These are phyloP conservation scores for Sylvicola cinctus DNA, from an alignment of 2,888 invertebrate genomes.

Conservation along the genomic window DNA sequence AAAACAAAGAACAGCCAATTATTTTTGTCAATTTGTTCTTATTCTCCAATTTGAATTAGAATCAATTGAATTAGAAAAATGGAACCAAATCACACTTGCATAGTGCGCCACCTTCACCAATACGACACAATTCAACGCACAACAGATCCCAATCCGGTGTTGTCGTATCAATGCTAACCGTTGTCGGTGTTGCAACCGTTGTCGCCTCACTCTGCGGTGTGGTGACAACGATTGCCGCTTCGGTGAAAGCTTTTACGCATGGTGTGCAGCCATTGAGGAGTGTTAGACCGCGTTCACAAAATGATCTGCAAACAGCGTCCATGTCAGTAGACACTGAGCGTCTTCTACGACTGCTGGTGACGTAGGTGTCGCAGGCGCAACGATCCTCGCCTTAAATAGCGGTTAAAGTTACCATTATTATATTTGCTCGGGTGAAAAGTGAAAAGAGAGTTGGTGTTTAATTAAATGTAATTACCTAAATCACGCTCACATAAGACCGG, in stretches of 20 bases:
- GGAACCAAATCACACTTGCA: conserved; percentile 55
- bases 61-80: conserved; percentile 24
- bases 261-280: background rate
- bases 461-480: conserved; percentile 24
- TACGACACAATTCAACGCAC: conserved; percentile 41
- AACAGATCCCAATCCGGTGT: conserved; percentile 38
- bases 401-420: too few relatives aligned
- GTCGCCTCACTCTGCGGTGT: background rate
- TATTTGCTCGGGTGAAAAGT: too few relatives aligned
- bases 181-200: background rate
- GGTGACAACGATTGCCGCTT: too few relatives aligned
- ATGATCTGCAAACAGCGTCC: background rate
- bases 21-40: too few relatives aligned
- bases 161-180: conserved; percentile 5
- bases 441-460: too few relatives aligned
- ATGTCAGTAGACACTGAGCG: background rate
- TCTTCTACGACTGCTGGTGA: background rate
- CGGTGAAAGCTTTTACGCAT: too few relatives aligned
- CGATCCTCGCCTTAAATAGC: too few relatives aligned
- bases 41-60: too few relatives aligned
- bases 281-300: background rate
- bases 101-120: conserved; percentile 52
- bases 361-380: too few relatives aligned
- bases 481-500: conserved; percentile 35
- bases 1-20: too few relatives aligned